Evolutionary conservation across 2,888 invertebrate species (phyloP), one percentile per base, ranked within the genome.

Genomic region (Drosophila prostipennis): DNA sequence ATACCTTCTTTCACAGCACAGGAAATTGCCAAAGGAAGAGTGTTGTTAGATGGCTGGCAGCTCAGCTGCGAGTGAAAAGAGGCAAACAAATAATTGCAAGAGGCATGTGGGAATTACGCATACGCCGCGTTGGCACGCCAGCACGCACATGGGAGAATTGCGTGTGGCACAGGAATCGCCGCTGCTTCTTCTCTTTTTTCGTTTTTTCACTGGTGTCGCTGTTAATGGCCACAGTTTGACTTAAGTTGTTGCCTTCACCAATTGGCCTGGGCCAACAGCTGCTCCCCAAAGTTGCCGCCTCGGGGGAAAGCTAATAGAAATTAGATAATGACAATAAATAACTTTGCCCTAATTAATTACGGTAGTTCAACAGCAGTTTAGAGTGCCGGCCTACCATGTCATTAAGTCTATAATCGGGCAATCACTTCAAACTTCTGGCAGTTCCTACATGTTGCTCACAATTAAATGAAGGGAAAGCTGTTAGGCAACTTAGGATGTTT

Each of bases 11-110:
- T 36, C 71, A 70, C 54, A 71, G 60, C 85, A 34, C 34, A 34
- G 85, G 86, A 85, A 86, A 85, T 82, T 84, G 82, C 68, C 73
- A 73, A 78, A 78, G 84, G 84, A 86, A 86, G 86, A 80, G 82
- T 86, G 79, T 80, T 86, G 82, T 83, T 80, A 80, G 78, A 74
- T 45, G 63, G 51, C 34, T 54, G 45, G 39, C 46, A 80, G 79
- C 77, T 78, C 46, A 80, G 79, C 77, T 78, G 80, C 72, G 75
- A 77, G 79, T 63, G 59, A 64, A 77, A 59, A 54, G 63, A 51
- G 65, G 63, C 58, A 71, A 61, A 72, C 14, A 84, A 80, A 85
- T 86, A 86, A 85, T 69, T 72, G 73, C 73, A 52, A 63, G 70
- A 53, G 54, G 61, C 76, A 76, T 76, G 70, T 76, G 69, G 76